phyloP scores from a whole-genome alignment of 2,113 vertebrate species.

The Rhinopomastus cyanomelas region DNA sequence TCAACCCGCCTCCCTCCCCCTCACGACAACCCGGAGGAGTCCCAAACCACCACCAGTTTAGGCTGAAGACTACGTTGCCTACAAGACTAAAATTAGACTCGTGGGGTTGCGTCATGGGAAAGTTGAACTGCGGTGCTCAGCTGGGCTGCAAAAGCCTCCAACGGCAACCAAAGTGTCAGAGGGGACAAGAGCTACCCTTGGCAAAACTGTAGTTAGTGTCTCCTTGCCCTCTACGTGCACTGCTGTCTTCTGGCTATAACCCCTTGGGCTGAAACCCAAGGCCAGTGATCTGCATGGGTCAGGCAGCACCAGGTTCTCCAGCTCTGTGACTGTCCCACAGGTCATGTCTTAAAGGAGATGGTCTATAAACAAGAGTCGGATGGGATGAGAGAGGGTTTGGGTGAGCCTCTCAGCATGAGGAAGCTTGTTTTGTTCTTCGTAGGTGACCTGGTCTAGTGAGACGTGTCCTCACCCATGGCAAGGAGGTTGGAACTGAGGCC shows the following conservation, averaged over 20 bases:
- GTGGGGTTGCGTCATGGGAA: constrained; percentile 49
- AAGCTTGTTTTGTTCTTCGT: neutral
- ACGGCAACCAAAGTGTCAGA: neutral
- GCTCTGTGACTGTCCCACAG: neutral
- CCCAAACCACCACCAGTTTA: constrained; percentile 37
- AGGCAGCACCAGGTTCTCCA: neutral
- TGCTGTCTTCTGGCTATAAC: neutral
- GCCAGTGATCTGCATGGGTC: neutral
- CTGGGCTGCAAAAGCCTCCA: constrained; percentile 53
- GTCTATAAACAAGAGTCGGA: neutral
- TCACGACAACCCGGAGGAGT: neutral
- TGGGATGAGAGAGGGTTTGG: neutral
- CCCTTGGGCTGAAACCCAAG: neutral
- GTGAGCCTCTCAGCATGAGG: neutral
- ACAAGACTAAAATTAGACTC: constrained; percentile 69
- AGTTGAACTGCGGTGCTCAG: constrained; percentile 59
- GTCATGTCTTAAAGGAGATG: fast-evolving
- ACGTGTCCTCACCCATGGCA: too few species aligned
- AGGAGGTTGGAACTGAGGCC: too few species aligned
- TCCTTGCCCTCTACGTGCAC: neutral
- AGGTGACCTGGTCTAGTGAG: too few species aligned
- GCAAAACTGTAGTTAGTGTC: neutral
- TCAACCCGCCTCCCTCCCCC: neutral
- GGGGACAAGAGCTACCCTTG: neutral
- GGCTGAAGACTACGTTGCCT: constrained; percentile 25